Evolutionary conservation across 2,113 vertebrate species (phyloP).

Genomic region (Piprites chloris): DNA sequence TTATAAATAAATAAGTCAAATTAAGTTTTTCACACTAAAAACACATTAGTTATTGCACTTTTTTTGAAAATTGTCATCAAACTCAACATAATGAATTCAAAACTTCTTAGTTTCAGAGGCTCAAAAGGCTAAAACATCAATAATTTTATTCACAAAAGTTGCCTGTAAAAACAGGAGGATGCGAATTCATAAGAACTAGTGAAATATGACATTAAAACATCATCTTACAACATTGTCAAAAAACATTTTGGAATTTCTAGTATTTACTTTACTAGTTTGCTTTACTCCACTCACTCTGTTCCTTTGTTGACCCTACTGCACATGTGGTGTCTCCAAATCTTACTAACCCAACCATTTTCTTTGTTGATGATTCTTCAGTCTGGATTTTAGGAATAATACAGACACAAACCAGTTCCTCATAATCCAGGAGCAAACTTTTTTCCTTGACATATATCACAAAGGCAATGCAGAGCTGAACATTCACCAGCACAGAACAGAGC

Average conservation of each 20-base stretch:
- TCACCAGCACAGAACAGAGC: not conserved
- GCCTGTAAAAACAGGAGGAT: not conserved
- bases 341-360: not conserved
- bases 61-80: not conserved
- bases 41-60: not conserved
- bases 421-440: fast-evolving
- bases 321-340: not conserved
- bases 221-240: not conserved
- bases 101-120: not conserved
- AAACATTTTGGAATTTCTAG: not conserved
- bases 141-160: not conserved
- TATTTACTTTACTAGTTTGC: fast-evolving
- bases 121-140: not conserved
- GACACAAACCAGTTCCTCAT: not conserved
- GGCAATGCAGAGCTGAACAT: not conserved
- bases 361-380: not conserved
- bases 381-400: not conserved
- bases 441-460: not conserved
- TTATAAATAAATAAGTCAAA: not conserved
- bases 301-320: not conserved
- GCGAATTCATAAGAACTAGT: not conserved
- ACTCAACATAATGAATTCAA: not conserved
- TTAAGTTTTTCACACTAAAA: slow-evolving; percentile 29
- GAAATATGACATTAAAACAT: not conserved
- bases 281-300: not conserved